Base-by-base conservation (phyloP, 2,797 vertebrate species). In the Sus cebifrons region DNA sequence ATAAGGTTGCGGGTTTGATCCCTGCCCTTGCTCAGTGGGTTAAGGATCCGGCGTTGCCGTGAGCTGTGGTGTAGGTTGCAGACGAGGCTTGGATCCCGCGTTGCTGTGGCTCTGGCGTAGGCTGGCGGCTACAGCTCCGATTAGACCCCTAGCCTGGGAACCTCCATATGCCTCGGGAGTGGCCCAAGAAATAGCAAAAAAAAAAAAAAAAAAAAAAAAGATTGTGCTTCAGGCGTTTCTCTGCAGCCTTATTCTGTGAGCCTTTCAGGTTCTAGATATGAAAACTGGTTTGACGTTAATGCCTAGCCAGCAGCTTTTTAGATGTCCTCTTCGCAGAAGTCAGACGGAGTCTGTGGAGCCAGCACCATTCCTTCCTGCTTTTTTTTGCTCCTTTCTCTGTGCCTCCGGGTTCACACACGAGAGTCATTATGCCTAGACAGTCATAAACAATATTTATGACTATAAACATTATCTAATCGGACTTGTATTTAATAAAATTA, bases 281-380 rank as follows among this genome's bases (percentile, higher is more conserved):
- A 87, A 84, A 84, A 89, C 77, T 82, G 81, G 75, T 91, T 93
- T 96, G 96, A 85, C 32, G 1, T 87, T 95, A 65, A 86, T 96
- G 88, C n/a, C 64, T 85, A 71, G 54, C 60, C 17, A 29, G 56
- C 11, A 44, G 62, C 36, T 58, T 89, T 96, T 84, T 88, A 91
- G 71, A 54, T 67, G 32, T 9, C 17, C 81, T 73, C 20, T 81
- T 44, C 78, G 32, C 29, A 14, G 87, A 87, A 92, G 64, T 62
- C 29, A 62, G 36, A 49, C 11, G 8, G 52, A 89, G 54, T 71
- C 74, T 94, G 44, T 32, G 60, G 68, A 87, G 25, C 9, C 71
- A 62, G 21, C 25, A 25, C 44, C n/a, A 11, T 87, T 82, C 52
- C 20, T 90, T 96, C 4, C 62, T 36, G 20, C 11, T 82, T 65